Evolutionary conservation across 2,113 vertebrate genomes (phyloP), one percentile per base, ranked within the genome.

Genomic region (Dermatemys mawii): DNA sequence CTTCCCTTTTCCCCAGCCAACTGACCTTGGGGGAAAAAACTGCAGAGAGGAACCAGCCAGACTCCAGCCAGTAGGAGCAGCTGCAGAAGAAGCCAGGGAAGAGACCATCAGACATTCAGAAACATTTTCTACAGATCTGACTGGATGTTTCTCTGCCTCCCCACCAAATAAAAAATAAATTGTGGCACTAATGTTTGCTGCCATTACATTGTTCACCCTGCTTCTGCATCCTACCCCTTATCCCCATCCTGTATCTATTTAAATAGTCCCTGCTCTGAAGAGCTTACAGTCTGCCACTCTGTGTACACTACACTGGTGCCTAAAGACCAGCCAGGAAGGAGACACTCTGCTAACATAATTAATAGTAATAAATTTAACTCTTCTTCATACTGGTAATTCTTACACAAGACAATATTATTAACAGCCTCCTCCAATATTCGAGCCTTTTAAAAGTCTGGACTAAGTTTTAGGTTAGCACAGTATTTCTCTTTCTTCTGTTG

Each of bases 401-500:
- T 41, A 10, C 38, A 4, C 26, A 35, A 81, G 60, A 32, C 2
- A 86, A 26, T 35, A 14, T 57, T 55, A 29, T 83, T 14, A 90
- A 89, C 94, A 1, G 1, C 1, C 9, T 80, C 32, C 54, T 29
- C 11, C 84, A 78, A 46, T 41, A 4, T 35, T 70, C 22, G 38
- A 24, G 46, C 5, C 9, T 82, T 90, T 81, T 48, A 35, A 16
- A 86, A 2, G 3, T 1, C 6, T 26, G 21, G 35, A 55, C 21
- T 4, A 79, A 70, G 24, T 8, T 78, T 73, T 26, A 84, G 60
- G 3, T 82, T 2, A 78, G 75, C 24, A 32, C 0, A 0, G 75
- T 49, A n/a, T 17, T 67, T 21, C 41, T 70, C 3, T 26, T 73
- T 73, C 24, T 63, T 83, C 27, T 83, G 53, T 49, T 81, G 4